Percentiles rank a stretch among this genome's conserved stretches.
phyloP scores from a whole-genome alignment of 2,888 invertebrate species.

The Machimus atricapillus region DNA sequence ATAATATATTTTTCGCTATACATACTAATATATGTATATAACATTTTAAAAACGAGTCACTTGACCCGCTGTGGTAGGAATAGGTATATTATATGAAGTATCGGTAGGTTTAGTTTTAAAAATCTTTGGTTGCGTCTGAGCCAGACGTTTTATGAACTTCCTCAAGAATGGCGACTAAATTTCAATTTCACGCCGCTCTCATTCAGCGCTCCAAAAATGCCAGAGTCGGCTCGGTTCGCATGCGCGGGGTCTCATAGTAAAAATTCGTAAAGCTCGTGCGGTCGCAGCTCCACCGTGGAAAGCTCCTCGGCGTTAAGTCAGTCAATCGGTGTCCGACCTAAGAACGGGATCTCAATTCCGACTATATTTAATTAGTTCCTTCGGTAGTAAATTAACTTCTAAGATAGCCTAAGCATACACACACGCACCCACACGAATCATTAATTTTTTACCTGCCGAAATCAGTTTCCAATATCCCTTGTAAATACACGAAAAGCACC shows the following conservation, averaged over 20 bases:
- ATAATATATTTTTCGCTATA: too few species aligned
- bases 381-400: conserved; percentile 1
- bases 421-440: neutral
- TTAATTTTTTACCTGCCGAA: neutral
- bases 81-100: too few species aligned
- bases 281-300: neutral
- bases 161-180: neutral
- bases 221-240: neutral
- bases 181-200: neutral
- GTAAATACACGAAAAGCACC: conserved; percentile 7
- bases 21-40: too few species aligned
- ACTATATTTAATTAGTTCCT: conserved; percentile 9
- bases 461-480: neutral
- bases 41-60: too few species aligned
- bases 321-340: conserved; percentile 64
- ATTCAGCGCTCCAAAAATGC: neutral
- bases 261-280: neutral
- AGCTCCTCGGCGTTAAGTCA: conserved; percentile 53
- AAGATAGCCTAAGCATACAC: neutral
- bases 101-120: too few species aligned
- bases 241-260: neutral
- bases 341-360: conserved; percentile 60
- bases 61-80: too few species aligned
- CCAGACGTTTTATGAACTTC: neutral
- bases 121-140: neutral